Base-by-base conservation (phyloP, 2,888 invertebrate genomes). In the Drosophila helvetica region DNA sequence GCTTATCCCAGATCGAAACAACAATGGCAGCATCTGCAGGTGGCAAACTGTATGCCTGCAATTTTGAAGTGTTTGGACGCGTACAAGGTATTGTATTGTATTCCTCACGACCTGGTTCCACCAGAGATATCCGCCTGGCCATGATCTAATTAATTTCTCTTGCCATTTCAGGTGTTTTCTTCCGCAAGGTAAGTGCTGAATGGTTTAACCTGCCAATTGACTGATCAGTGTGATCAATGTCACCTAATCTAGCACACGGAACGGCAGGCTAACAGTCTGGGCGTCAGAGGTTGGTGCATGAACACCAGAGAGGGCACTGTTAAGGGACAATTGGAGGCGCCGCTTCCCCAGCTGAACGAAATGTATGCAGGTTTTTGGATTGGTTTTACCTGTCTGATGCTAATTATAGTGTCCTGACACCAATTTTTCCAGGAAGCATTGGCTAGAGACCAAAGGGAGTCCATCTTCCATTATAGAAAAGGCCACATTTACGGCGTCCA, bases 391-490 rank as follows among this genome's bases (percentile, higher is more conserved):
- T 10, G n/a, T 17, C 15, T 33, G 4, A 10, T n/a, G 15, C 1
- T 30, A 45, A 51, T 10, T 10, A 7, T 53, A 38, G 15, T 68
- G 18, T 53, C 18, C 27, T 25, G 52, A 45, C 25, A 17, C 47
- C 53, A 55, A 53, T 62, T n/a, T 38, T 86, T 77, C 27, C 67
- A 92, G 91, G 91, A 90, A 89, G 65, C 33, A 81, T 27, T 91
- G 91, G 91, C 70, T 97, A 56, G 93, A 93, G 81, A 93, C 92
- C n/a, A 94, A 93, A 10, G 96, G 96, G 55, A 96, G 96, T 90
- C 96, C 96, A 0, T 93, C 93, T 78, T 96, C 96, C 19, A 92
- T 92, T 74, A 96, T 97, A 79, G 95, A 95, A 0, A 95, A 94
- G 89, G 94, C 94, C 0, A 94, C 94, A 72, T 97, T 96, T 90